phyloP scores from a whole-genome alignment of 2,113 vertebrate genomes.

The Syngnathus floridae region DNA sequence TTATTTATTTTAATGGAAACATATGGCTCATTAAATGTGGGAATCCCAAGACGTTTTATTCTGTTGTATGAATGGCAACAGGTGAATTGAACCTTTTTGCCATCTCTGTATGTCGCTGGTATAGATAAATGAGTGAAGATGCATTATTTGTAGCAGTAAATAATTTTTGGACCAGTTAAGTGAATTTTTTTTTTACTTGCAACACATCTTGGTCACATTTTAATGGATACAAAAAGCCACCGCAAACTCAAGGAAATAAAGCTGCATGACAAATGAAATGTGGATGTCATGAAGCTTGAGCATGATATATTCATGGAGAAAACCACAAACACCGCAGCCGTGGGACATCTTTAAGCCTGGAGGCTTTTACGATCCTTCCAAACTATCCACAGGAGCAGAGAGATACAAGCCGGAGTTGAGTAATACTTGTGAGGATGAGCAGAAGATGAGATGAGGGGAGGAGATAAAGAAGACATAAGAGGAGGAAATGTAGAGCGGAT shows the following conservation, averaged over 20 bases:
- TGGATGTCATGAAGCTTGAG: constrained; percentile 7
- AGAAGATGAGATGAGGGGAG: not conserved
- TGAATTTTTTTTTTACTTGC: not conserved
- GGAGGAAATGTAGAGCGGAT: not conserved
- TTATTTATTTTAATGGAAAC: too few species aligned
- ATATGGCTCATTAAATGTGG: too few species aligned
- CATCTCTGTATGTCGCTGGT: too few species aligned
- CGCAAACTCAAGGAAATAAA: constrained; percentile 13
- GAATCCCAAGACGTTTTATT: too few species aligned
- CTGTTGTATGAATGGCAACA: too few species aligned
- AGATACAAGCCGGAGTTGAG: not conserved
- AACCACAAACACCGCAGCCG: constrained; percentile 6
- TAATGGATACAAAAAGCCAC: constrained; percentile 11
- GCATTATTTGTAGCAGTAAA: too few species aligned
- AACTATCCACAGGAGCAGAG: constrained; percentile 7
- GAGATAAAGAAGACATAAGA: not conserved
- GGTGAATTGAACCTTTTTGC: too few species aligned
- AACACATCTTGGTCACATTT: not conserved
- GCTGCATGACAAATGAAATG: constrained; percentile 9
- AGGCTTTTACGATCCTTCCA: not conserved
- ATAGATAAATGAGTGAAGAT: too few species aligned
- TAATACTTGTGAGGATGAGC: not conserved
- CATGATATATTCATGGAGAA: not conserved
- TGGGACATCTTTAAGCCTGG: not conserved
- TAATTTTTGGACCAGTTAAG: too few species aligned